These are phyloP conservation scores for Drosophila anceps DNA, from an alignment of 2,888 invertebrate genomes.

Conservation along the genomic window DNA sequence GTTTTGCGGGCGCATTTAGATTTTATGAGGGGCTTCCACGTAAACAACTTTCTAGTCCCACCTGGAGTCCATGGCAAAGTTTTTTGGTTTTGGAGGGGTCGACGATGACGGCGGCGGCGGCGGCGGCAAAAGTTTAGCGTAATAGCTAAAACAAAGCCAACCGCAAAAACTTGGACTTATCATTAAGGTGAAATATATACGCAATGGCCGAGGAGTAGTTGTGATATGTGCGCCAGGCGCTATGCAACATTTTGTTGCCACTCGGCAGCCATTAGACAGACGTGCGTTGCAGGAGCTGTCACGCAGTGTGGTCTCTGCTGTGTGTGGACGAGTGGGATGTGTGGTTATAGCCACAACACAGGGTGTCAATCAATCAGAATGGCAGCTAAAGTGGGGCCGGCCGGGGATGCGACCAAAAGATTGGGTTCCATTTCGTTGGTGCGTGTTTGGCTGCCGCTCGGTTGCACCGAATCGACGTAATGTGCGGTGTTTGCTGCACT, in stretches of 20 bases:
- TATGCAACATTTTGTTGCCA: slow-evolving; percentile 53
- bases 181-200: slow-evolving; percentile 44
- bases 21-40: slow-evolving; percentile 30
- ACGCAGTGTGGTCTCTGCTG: slow-evolving; percentile 31
- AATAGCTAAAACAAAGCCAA: slow-evolving; percentile 19
- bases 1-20: slow-evolving; percentile 29
- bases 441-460: slow-evolving; percentile 30
- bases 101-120: not conserved
- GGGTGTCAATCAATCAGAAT: slow-evolving; percentile 68
- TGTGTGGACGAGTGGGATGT: slow-evolving; percentile 12
- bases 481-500: slow-evolving; percentile 50
- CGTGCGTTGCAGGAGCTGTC: slow-evolving; percentile 35
- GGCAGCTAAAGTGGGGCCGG: slow-evolving; percentile 2
- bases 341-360: slow-evolving; percentile 43
- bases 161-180: slow-evolving; percentile 42
- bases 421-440: slow-evolving; percentile 41
- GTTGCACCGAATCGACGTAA: slow-evolving; percentile 58
- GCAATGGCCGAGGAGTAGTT: not conserved
- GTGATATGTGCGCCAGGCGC: slow-evolving; percentile 41
- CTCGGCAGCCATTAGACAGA: slow-evolving; percentile 3
- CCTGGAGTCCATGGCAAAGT: slow-evolving; percentile 38
- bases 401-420: slow-evolving; percentile 5
- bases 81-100: slow-evolving; percentile 20
- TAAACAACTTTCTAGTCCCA: slow-evolving; percentile 41
- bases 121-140: slow-evolving; percentile 28